Evolutionary conservation across 2,888 invertebrate genomes (phyloP).

Genomic region (Orchesellides sinensis): DNA sequence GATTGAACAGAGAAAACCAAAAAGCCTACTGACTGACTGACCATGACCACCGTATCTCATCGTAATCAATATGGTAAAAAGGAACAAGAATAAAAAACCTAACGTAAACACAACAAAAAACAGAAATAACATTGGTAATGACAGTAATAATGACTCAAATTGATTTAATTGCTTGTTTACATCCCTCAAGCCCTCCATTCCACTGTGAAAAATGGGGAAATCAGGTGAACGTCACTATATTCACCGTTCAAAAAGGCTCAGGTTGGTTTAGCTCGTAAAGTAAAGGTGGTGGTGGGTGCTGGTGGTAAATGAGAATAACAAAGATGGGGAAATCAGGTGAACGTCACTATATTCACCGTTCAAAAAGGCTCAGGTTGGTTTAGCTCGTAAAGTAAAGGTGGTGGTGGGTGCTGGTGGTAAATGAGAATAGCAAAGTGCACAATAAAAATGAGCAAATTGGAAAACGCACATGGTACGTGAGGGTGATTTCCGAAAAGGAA

Average conservation of each 20-base stretch:
- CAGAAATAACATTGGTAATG: constrained; percentile 43
- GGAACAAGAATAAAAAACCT: background rate
- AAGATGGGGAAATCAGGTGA: background rate
- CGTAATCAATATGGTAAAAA: too few relatives aligned
- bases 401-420: background rate
- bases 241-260: background rate
- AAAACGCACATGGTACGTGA: constrained; percentile 43
- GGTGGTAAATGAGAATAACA: background rate
- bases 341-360: too few relatives aligned
- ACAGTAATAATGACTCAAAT: constrained; percentile 64
- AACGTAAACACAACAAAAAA: background rate
- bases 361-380: background rate
- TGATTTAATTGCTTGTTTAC: constrained; percentile 69
- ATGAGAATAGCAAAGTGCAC: too few relatives aligned
- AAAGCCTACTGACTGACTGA: constrained; percentile 52
- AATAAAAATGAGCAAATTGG: constrained; percentile 34
- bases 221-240: background rate
- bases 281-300: background rate
- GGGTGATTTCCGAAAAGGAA: constrained; percentile 57
- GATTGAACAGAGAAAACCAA: constrained; percentile 8
- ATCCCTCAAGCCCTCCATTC: constrained; percentile 57
- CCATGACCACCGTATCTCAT: constrained; percentile 18
- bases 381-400: background rate
- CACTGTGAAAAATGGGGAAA: constrained; percentile 51
- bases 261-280: background rate